Percentiles rank a stretch among this genome's conserved stretches.
These are phyloP conservation scores for Caenorhabditis doughertyi DNA, from an alignment of 2,888 invertebrate species.

Conservation along the genomic window DNA sequence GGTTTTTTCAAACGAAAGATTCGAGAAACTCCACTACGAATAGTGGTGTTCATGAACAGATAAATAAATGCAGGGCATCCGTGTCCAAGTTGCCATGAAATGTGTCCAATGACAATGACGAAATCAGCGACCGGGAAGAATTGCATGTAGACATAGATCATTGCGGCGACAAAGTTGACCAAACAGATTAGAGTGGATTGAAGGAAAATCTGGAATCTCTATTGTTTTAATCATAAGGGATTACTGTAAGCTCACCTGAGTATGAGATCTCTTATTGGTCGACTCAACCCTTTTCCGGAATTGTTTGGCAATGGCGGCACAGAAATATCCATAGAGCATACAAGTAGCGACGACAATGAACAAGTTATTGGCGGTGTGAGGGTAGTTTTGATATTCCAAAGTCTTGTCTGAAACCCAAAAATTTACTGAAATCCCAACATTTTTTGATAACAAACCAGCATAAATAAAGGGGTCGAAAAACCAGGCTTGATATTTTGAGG, in stretches of 20 bases:
- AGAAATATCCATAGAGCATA: slow-evolving; percentile 64
- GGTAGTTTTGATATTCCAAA: slow-evolving; percentile 64
- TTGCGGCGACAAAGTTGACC: slow-evolving; percentile 67
- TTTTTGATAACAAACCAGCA: slow-evolving; percentile 37
- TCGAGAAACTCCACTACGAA: slow-evolving; percentile 55
- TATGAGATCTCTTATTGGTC: slow-evolving; percentile 50
- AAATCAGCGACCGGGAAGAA: slow-evolving; percentile 68
- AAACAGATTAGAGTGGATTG: slow-evolving; percentile 68
- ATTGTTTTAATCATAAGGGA: neutral
- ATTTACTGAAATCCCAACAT: neutral
- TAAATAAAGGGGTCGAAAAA: slow-evolving; percentile 74
- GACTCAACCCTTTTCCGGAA: slow-evolving; percentile 53
- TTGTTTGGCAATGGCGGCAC: slow-evolving; percentile 55
- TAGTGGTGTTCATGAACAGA: slow-evolving; percentile 68
- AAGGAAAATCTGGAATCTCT: slow-evolving; percentile 62
- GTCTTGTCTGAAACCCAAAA: slow-evolving; percentile 30
- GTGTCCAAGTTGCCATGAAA: slow-evolving; percentile 71
- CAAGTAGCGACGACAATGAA: slow-evolving; percentile 70
- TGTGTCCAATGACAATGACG: slow-evolving; percentile 70
- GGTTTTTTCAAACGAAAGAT: slow-evolving; percentile 24
- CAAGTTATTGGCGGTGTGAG: slow-evolving; percentile 70
- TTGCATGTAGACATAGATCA: slow-evolving; percentile 74
- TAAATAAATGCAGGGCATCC: slow-evolving; percentile 70
- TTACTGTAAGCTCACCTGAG: slow-evolving; percentile 47
- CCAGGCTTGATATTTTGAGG: slow-evolving; percentile 69